Conservation (phyloP, 2,797 vertebrate species). For the Rallus crepitans region DNA sequence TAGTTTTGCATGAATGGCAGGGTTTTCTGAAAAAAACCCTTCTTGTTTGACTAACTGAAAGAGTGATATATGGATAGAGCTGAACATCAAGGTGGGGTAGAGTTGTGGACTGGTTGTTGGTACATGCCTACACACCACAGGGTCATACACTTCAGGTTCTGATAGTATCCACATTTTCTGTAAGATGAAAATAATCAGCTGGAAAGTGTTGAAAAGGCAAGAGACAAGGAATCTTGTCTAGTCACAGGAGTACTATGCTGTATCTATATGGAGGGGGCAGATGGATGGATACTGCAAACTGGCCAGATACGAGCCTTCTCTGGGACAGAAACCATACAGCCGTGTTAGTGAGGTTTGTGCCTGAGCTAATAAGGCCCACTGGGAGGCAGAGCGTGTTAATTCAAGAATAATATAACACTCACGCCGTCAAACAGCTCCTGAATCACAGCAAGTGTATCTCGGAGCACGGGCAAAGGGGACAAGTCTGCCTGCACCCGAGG, state of each 20-base stretch:
- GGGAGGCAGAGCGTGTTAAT: slow-evolving; percentile 59
- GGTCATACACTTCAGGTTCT: neutral
- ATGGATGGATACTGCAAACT: slow-evolving; percentile 47
- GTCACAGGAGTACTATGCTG: neutral
- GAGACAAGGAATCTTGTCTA: neutral
- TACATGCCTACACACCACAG: neutral
- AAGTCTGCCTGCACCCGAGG: fast-evolving
- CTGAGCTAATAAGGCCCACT: slow-evolving; percentile 62
- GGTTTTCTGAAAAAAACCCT: neutral
- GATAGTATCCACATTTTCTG: neutral
- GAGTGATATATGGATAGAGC: neutral
- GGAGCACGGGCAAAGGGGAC: neutral
- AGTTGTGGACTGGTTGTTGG: neutral
- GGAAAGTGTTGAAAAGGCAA: neutral
- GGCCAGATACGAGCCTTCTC: slow-evolving; percentile 3
- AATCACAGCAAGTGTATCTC: slow-evolving; percentile 34
- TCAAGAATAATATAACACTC: slow-evolving; percentile 50
- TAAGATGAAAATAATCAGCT: neutral
- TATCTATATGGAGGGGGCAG: slow-evolving; percentile 21
- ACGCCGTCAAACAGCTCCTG: slow-evolving; percentile 6
- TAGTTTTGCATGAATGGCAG: neutral
- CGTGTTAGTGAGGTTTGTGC: slow-evolving; percentile 45
- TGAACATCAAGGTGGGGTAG: neutral
- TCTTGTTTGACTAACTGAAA: neutral
- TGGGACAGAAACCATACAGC: slow-evolving; percentile 36